Evolutionary conservation across 2,113 vertebrate genomes (phyloP), one percentile per base, ranked within the genome.

Genomic region (Heterotilapia buettikoferi): DNA sequence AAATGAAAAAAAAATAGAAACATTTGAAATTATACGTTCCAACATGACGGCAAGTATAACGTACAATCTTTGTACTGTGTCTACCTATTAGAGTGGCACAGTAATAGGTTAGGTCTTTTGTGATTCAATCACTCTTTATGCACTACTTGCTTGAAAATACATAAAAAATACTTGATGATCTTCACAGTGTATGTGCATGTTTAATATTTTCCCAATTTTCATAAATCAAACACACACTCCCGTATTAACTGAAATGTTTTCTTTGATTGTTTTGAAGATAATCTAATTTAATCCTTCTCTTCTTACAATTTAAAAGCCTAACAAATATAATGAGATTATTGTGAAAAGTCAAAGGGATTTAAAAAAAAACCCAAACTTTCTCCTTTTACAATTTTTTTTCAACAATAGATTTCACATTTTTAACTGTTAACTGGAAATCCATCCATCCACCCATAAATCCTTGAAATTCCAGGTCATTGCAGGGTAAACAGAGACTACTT

Each of bases 371-470:
- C 4, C 8, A 33, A 18, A 61, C 57, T 61, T 61, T 14, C 18
- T 61, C 26, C 57, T 61, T 61, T 61, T 31, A 61, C 0, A 31
- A 31, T 61, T 61, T 61, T 61, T 31, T 33, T 18, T 18, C 0
- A 61, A 61, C 14, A 18, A 61, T 0, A 61, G 5, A 61, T 61
- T 61, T 31, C 57, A 61, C 14, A 0, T 19, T 68, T 38, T 8
- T 68, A 38, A 68, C 33, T 38, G 10, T 13, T 8, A 59, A 59
- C 26, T 59, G 56, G 6, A 66, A 66, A 12, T 38, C n/a, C n/a
- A 6, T 43, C 10, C 63, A 21, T 7, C 16, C 18, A 47, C 18
- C 3, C 16, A 50, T 47, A 5, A 3, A 21, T 33, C 6, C 36
- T 14, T 38, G 18, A 38, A 68, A 68, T 38, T 68, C 33, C 1